Conservation (phyloP, 2,888 invertebrate genomes). For the Cheilosia grossa region DNA sequence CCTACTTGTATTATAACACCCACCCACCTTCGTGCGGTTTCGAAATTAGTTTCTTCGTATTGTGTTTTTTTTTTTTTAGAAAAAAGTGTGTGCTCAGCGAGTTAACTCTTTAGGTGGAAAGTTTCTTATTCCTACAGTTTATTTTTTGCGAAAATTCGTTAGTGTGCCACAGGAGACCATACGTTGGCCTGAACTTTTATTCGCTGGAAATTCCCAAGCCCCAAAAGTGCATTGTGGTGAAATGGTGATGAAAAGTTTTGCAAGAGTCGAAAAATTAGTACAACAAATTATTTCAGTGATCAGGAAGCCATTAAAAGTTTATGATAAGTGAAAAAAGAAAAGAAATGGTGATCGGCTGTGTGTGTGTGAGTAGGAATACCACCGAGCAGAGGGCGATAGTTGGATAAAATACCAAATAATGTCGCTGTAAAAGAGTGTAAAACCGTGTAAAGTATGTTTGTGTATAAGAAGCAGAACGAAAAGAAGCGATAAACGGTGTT, state of each 20-base stretch:
- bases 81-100: constrained; percentile 36
- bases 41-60: constrained; percentile 7
- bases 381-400: constrained; percentile 40
- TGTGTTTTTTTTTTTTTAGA: neutral
- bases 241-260: constrained; percentile 14
- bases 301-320: constrained; percentile 73
- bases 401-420: constrained; percentile 68
- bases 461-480: constrained; percentile 60
- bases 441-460: constrained; percentile 55
- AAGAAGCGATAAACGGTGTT: constrained; percentile 64
- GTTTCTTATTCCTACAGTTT: constrained; percentile 6
- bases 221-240: constrained; percentile 16
- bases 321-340: constrained; percentile 57
- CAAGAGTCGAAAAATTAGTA: constrained; percentile 17
- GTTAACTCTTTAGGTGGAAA: constrained; percentile 39
- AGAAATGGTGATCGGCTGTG: constrained; percentile 23
- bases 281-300: constrained; percentile 54
- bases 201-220: neutral
- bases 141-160: constrained; percentile 31
- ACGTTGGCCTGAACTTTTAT: constrained; percentile 40
- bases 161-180: constrained; percentile 37
- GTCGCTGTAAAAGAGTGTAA: constrained; percentile 70
- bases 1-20: constrained; percentile 36
- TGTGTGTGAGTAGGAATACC: constrained; percentile 51
- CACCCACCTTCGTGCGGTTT: constrained; percentile 39